phyloP scores from a whole-genome alignment of 2,888 invertebrate genomes.

The Rhopalosiphum nymphaeae region DNA sequence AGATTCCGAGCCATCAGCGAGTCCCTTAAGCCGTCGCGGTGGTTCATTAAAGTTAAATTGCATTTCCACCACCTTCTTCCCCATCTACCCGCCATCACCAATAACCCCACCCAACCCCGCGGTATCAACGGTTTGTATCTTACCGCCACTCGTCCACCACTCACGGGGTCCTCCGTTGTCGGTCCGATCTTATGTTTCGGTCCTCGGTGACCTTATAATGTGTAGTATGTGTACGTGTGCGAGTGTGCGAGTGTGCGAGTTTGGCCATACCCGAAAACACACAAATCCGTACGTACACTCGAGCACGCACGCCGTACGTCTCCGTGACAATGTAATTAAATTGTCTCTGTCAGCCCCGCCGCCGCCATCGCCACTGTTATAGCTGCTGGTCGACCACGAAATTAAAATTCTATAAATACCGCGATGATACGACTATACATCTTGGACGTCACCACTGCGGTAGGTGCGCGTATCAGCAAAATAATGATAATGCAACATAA shows the following conservation, averaged over 20 bases:
- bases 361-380: conserved; percentile 23
- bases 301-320: background rate
- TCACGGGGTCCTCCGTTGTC: background rate
- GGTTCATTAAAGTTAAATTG: conserved; percentile 65
- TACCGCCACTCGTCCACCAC: background rate
- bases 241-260: background rate
- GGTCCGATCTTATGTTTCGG: conserved; percentile 52
- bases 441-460: background rate
- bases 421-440: background rate
- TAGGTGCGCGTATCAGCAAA: background rate
- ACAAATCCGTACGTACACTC: conserved; percentile 1
- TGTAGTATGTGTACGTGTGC: background rate
- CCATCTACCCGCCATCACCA: no score
- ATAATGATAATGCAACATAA: background rate
- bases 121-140: background rate
- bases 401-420: conserved; percentile 62
- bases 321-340: conserved; percentile 59
- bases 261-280: conserved; percentile 16
- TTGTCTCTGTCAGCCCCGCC: conserved; percentile 24
- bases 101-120: background rate
- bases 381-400: conserved; percentile 47
- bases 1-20: conserved; percentile 54
- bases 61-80: background rate
- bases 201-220: conserved; percentile 31
- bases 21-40: conserved; percentile 57